Percentiles rank a stretch among this genome's conserved stretches.
Evolutionary conservation across 1,140 invertebrate genomes (phyloP).

Genomic region (Steinernema feltiae): DNA sequence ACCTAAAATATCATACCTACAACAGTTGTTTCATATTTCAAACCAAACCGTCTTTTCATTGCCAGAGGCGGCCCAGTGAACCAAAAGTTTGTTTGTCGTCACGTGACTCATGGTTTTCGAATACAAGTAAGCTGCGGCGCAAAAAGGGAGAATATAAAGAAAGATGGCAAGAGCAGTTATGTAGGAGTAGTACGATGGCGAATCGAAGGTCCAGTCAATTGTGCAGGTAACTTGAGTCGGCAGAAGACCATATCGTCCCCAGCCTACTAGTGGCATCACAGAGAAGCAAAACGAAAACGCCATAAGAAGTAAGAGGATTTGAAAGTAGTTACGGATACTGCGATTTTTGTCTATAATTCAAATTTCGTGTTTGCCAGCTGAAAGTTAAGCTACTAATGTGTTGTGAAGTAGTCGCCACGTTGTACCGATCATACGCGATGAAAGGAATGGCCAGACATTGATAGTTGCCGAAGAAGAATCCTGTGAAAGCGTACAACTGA

Average conservation of each 20-base stretch:
- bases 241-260: neutral
- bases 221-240: neutral
- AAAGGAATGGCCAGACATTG: slow-evolving; percentile 10
- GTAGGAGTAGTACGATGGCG: neutral
- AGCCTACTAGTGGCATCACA: neutral
- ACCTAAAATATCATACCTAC: neutral
- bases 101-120: neutral
- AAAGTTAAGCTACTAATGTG: neutral
- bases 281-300: neutral
- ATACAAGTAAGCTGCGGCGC: neutral
- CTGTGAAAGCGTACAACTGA: slow-evolving; percentile 6
- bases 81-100: neutral
- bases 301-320: neutral
- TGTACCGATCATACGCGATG: slow-evolving; percentile 10
- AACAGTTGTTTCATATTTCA: neutral
- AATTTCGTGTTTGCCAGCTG: neutral
- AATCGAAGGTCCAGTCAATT: neutral
- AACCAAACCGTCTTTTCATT: neutral
- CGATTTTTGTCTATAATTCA: neutral
- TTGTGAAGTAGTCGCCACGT: neutral
- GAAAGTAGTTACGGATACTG: neutral
- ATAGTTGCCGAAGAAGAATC: slow-evolving; percentile 12
- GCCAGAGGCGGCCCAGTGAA: neutral
- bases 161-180: neutral
- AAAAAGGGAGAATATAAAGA: neutral